Conservation (phyloP, 2,888 invertebrate species). For the Torymus auratus region DNA sequence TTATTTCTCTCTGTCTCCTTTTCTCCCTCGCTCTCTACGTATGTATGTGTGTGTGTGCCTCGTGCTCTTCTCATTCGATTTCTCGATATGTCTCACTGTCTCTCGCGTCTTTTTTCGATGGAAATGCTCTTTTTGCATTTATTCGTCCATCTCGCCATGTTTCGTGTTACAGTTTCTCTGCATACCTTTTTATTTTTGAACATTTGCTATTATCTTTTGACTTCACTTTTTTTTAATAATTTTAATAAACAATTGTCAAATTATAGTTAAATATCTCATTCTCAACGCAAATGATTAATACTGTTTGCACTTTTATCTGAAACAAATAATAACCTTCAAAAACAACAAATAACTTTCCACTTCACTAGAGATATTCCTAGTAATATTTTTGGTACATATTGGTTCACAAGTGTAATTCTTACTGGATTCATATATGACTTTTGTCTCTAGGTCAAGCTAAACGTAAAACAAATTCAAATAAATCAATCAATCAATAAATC, state of each 20-base stretch:
- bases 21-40: conserved; percentile 28
- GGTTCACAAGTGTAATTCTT: too few relatives aligned
- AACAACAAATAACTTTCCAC: too few relatives aligned
- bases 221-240: neutral
- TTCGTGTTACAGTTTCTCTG: neutral
- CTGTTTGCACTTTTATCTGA: too few relatives aligned
- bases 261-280: too few relatives aligned
- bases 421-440: too few relatives aligned
- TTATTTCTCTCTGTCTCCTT: conserved; percentile 35
- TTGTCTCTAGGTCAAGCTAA: too few relatives aligned
- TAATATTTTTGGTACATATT: too few relatives aligned
- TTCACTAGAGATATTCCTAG: too few relatives aligned
- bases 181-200: conserved; percentile 23
- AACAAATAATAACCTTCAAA: too few relatives aligned
- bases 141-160: conserved; percentile 5
- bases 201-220: neutral
- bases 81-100: conserved; percentile 23
- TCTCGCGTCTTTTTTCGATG: conserved; percentile 18
- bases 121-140: neutral
- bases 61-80: conserved; percentile 24
- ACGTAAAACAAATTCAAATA: conserved; percentile 26
- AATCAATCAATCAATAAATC: conserved; percentile 55
- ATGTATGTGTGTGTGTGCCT: neutral
- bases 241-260: too few relatives aligned
- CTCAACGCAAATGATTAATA: too few relatives aligned